Percentiles rank a stretch among this genome's conserved stretches.
These are phyloP conservation scores for Propsilocerus akamusi DNA, from an alignment of 1,140 invertebrate species.

Conservation along the genomic window DNA sequence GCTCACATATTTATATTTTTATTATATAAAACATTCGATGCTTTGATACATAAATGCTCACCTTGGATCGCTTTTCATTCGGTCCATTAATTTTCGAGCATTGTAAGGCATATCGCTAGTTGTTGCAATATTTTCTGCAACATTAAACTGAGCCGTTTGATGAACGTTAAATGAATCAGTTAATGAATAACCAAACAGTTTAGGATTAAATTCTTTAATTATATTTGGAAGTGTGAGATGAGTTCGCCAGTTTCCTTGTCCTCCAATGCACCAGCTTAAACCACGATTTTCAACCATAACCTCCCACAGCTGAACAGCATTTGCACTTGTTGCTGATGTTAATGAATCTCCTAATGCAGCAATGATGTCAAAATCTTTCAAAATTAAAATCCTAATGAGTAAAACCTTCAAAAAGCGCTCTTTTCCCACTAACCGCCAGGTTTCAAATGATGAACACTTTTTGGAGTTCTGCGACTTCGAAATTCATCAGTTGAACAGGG, in stretches of 20 bases:
- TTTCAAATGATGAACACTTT: slow-evolving; percentile 7
- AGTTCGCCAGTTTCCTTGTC: slow-evolving; percentile 30
- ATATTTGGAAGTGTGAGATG: slow-evolving; percentile 30
- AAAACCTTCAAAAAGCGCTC: neutral
- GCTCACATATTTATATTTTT: too few species aligned
- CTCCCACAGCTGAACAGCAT: slow-evolving; percentile 20
- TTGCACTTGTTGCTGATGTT: slow-evolving; percentile 32
- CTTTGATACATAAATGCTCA: neutral
- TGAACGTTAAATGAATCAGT: slow-evolving; percentile 24
- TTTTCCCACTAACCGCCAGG: neutral
- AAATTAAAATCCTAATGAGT: slow-evolving; percentile 13
- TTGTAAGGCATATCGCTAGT: slow-evolving; percentile 34
- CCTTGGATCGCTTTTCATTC: slow-evolving; percentile 30
- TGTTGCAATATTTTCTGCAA: slow-evolving; percentile 31
- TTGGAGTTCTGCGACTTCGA: slow-evolving; percentile 5
- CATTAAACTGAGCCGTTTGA: slow-evolving; percentile 29
- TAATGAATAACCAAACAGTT: slow-evolving; percentile 30
- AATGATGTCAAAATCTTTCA: slow-evolving; percentile 41
- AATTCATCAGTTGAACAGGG: slow-evolving; percentile 5
- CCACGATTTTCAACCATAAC: slow-evolving; percentile 24
- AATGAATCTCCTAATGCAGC: slow-evolving; percentile 44
- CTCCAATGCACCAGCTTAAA: slow-evolving; percentile 19
- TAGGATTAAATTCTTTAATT: slow-evolving; percentile 34
- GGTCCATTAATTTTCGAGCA: slow-evolving; percentile 30
- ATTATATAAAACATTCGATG: neutral